Evolutionary conservation across 2,888 invertebrate species (phyloP), one percentile per base, ranked within the genome.

Genomic region (Phengaris arion): DNA sequence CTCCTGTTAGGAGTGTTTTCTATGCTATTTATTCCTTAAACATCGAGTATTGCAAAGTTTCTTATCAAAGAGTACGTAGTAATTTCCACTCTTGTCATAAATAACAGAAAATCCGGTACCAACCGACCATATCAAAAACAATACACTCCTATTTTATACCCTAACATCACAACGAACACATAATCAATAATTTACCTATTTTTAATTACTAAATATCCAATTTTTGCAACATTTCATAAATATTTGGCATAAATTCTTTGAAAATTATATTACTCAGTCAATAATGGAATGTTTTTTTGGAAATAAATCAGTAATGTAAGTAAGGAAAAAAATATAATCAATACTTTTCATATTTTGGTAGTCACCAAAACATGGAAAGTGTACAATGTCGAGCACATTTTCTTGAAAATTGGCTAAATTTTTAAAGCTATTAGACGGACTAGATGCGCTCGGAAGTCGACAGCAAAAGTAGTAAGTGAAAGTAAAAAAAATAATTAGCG

Each of bases 111-210:
- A 64, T 13, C 13, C 12, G 64, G 64, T 64, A 0, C 35, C 35
- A 64, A 64, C 7, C 64, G 64, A 64, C 35, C 64, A 12, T 64
- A 64, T 64, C 35, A 64, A 45, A 22, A 64, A 64, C 64, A 64
- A 64, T 45, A 64, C 6, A 64, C 22, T 22, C 8, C 6, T 64
- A 64, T 64, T 13, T 64, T 45, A 64, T 45, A 64, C 13, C 1
- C 64, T 64, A 64, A 64, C 64, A 64, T 64, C 64, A 64, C 64
- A 70, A 70, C 70, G 51, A 70, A 48, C 70, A 70, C 35, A 35
- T 64, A 59, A 35, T 45, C 13, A 64, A 12, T 59, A 6, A 64
- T 64, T 15, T 15, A 59, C 6, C 22, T 12, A 64, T 5, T 64
- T 64, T 8, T 52, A 12, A 52, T 10, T 45, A 59, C 22, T 10